Base-by-base conservation (phyloP, 2,888 invertebrate species). In the Drepana falcataria region DNA sequence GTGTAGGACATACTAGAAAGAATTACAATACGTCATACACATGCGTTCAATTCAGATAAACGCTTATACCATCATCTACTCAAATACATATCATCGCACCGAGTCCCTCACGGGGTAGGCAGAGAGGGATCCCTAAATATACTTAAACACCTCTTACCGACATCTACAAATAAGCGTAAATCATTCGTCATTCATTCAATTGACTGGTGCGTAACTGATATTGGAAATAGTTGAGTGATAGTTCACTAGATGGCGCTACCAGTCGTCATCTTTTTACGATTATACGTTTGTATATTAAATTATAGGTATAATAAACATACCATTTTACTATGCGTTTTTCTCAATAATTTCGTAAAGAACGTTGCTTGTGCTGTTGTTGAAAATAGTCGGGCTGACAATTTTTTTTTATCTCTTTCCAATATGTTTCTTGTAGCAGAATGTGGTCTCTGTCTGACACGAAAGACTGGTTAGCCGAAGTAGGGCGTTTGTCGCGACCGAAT, bases 401-500 rank as follows among this genome's bases (percentile, higher is more conserved):
- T 58, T 55, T 53, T 61, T 63, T 63, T 71, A 63, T 80, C 80
- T 68, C 75, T 71, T 66, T 81, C 79, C 68, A 60, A 59, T 69
- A 33, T 21, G 44, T 55, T 58, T 53, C 60, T 54, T 56, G 61
- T 61, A 59, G 60, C 64, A 64, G 67, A 66, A 63, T 66, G 72
- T 73, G 67, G 62, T 87, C 87, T 84, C 87, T 81, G 68, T 88
- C 85, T 73, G 75, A 75, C 82, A 73, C 66, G 63, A 76, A 79
- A 83, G 80, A 86, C 83, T 83, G 79, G 83, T 79, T 83, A 71
- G 75, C 67, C 75, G 83, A 90, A 91, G 90, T 90, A 91, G 90
- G 90, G 87, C 89, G 88, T 75, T 73, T 77, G 78, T 71, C 75
- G 83, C 75, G 81, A 77, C 71, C 77, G 83, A 73, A 81, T 74